Percentiles rank a stretch among this genome's conserved stretches.
Evolutionary conservation across 1,140 invertebrate genomes (phyloP).

Genomic region (Diabrotica undecimpunctata): DNA sequence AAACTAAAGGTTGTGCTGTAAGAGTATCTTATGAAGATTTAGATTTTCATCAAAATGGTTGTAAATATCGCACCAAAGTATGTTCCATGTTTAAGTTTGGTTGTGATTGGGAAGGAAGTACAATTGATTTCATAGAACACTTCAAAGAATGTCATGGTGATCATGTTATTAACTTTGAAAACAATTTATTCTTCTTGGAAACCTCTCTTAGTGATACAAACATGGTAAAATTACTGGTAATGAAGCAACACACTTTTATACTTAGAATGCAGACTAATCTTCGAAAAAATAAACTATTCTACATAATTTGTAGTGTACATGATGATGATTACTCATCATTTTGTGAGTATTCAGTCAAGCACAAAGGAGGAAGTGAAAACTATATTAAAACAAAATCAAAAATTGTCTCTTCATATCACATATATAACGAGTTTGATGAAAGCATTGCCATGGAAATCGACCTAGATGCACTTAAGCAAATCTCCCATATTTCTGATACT

Average conservation of each 20-base stretch:
- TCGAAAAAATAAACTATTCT: slow-evolving; percentile 25
- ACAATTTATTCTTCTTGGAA: slow-evolving; percentile 29
- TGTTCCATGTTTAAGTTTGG: slow-evolving; percentile 26
- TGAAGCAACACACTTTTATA: slow-evolving; percentile 28
- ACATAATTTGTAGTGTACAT: slow-evolving; percentile 32
- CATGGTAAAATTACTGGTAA: slow-evolving; percentile 23
- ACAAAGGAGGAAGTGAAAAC: slow-evolving; percentile 30
- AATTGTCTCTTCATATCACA: slow-evolving; percentile 27
- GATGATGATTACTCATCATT: slow-evolving; percentile 24
- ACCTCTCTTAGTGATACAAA: slow-evolving; percentile 24
- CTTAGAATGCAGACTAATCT: slow-evolving; percentile 27
- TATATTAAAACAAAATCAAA: slow-evolving; percentile 31
- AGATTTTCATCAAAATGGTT: slow-evolving; percentile 29
- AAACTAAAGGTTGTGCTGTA: slow-evolving; percentile 28
- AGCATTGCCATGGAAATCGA: slow-evolving; percentile 30
- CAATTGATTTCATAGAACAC: slow-evolving; percentile 29
- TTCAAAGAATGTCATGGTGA: slow-evolving; percentile 32
- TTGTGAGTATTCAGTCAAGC: slow-evolving; percentile 34
- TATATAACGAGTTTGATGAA: slow-evolving; percentile 28
- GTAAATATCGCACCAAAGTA: slow-evolving; percentile 28
- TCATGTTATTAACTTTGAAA: slow-evolving; percentile 30
- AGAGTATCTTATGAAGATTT: slow-evolving; percentile 23
- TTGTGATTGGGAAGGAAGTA: slow-evolving; percentile 32
- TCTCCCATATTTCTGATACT: slow-evolving; percentile 26
- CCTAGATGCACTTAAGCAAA: slow-evolving; percentile 27